phyloP scores from a whole-genome alignment of 2,888 invertebrate species.

The Julus scanicus region DNA sequence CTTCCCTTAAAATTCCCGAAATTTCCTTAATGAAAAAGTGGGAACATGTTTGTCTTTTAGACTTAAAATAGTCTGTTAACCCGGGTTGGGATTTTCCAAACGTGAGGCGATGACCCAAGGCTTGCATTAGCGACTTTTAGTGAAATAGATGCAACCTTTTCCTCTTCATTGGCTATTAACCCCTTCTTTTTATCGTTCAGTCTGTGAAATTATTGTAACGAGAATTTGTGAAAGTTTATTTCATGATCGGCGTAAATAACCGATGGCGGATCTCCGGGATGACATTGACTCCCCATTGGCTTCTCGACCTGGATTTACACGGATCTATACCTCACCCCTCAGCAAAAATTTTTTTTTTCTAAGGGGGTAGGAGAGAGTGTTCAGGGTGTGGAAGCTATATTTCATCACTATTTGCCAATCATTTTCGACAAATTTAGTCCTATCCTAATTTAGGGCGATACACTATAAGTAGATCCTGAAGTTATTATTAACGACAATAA shows the following conservation, averaged over 20 bases:
- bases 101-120: too few species aligned
- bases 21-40: too few species aligned
- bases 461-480: too few species aligned
- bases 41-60: too few species aligned
- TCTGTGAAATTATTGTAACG: background rate
- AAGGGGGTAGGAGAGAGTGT: too few species aligned
- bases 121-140: too few species aligned
- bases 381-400: background rate
- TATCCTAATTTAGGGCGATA: too few species aligned
- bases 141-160: background rate
- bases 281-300: background rate
- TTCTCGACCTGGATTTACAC: background rate
- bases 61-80: background rate
- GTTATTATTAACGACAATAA: too few species aligned
- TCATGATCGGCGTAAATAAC: background rate
- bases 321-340: background rate
- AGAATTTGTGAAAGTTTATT: background rate
- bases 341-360: background rate
- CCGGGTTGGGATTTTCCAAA: background rate
- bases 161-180: background rate
- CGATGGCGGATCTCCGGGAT: slow-evolving; percentile 14
- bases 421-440: too few species aligned
- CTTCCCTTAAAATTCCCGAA: too few species aligned
- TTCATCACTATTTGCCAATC: background rate
- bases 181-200: background rate